Base-by-base conservation (phyloP, 2,113 vertebrate species). In the Notarius lentiginosus region DNA sequence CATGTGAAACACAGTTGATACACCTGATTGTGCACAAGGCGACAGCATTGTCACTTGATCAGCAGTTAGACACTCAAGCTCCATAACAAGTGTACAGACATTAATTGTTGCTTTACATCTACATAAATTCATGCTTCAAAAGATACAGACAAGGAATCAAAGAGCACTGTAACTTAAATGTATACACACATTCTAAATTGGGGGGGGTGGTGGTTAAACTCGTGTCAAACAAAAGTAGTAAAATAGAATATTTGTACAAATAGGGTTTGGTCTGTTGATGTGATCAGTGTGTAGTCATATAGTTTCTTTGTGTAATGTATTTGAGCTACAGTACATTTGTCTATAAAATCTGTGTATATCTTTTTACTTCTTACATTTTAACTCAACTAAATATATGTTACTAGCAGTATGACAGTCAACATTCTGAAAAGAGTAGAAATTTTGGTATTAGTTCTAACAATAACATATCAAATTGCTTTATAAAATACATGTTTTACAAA, bases 171-270 rank as follows among this genome's bases (percentile, higher is more conserved):
- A 30, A 81, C 30, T 12, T 34, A 34, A 80, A 18, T 60, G 17
- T 80, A 14, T 60, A 60, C 56, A 41, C 56, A 60, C 9, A 30
- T 15, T 4, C 77, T 18, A 79, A 20, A 58, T 34, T 18, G 34
- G 34, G 34, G 34, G 34, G 34, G 34, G 34, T 0, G 2, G 34
- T 41, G 79, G 94, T 94, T 95, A 95, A 92, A 96, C 94, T 90
- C 93, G 91, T 97, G 97, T 94, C 97, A 98, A 99, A 97, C 93
- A 90, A 94, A 96, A 91, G 95, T 97, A 97, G 96, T 97, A 98
- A 99, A 98, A 98, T 98, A 99, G 96, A 97, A 97, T 97, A 96
- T 95, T 96, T 95, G 95, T 99, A 98, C 97, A 97, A 98, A 98
- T 97, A 97, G 95, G 96, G 95, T 97, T 98, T 98, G 97, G 97